These are phyloP conservation scores for Cheumatopsyche charites DNA, from an alignment of 1,140 invertebrate genomes.

Conservation along the genomic window DNA sequence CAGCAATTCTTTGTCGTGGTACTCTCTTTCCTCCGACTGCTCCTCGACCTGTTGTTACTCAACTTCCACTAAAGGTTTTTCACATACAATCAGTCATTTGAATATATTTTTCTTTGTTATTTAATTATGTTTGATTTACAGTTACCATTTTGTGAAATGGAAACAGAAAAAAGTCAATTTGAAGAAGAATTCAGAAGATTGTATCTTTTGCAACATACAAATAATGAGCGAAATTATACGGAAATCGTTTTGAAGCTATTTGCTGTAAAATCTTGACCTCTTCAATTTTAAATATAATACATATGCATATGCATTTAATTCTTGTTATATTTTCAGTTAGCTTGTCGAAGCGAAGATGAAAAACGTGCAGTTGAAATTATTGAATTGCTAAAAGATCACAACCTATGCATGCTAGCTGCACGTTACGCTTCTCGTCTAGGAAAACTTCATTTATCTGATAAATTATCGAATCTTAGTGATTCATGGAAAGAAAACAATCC, in stretches of 20 bases:
- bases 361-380: constrained; percentile 86
- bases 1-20: constrained; percentile 87
- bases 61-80: constrained; percentile 68
- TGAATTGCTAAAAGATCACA: constrained; percentile 77
- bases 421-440: constrained; percentile 84
- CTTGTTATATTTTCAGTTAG: constrained; percentile 65
- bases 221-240: constrained; percentile 67
- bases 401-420: constrained; percentile 81
- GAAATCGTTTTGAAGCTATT: constrained; percentile 89
- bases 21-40: constrained; percentile 83
- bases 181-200: constrained; percentile 78
- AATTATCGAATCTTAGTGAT: constrained; percentile 60
- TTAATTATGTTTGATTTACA: constrained; percentile 55
- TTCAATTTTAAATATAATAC: no score
- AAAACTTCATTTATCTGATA: constrained; percentile 78
- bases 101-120: constrained; percentile 27
- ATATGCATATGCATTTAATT: constrained; percentile 30
- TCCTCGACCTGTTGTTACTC: constrained; percentile 80
- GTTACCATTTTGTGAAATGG: constrained; percentile 81
- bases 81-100: neutral
- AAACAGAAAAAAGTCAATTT: constrained; percentile 79
- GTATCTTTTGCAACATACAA: constrained; percentile 62
- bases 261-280: no score
- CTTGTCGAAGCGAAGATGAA: constrained; percentile 83
- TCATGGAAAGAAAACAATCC: constrained; percentile 51